These are phyloP conservation scores for Pavo muticus DNA, from an alignment of 2,113 vertebrate species.

Conservation along the genomic window DNA sequence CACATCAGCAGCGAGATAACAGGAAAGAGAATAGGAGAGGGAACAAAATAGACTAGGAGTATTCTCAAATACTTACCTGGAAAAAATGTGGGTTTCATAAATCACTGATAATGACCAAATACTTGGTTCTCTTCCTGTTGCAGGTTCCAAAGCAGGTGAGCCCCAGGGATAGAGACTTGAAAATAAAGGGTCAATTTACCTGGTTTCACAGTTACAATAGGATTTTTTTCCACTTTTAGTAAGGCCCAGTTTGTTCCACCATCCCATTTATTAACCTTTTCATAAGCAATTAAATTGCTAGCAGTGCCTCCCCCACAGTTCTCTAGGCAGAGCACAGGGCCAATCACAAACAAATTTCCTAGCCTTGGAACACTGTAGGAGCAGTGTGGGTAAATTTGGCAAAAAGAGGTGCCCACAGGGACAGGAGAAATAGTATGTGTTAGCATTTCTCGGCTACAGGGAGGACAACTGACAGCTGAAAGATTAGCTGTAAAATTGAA, in stretches of 20 bases:
- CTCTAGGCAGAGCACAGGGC: neutral
- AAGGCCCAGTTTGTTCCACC: neutral
- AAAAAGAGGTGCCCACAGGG: neutral
- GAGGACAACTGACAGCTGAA: neutral
- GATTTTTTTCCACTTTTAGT: neutral
- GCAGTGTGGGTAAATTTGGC: neutral
- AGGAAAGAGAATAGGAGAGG: neutral
- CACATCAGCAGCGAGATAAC: neutral
- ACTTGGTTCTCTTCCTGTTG: neutral
- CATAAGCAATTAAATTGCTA: neutral
- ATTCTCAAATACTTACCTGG: neutral
- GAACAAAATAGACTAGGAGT: neutral
- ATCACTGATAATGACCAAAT: neutral
- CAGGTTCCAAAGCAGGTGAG: neutral
- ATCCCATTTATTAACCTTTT: neutral
- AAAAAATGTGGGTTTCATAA: conserved; percentile 1
- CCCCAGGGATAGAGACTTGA: neutral
- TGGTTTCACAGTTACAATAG: neutral
- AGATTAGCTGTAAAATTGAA: neutral
- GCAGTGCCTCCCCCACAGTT: neutral
- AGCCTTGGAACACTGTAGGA: neutral
- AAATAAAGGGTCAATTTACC: neutral
- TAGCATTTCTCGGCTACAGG: neutral
- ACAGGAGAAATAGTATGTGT: neutral
- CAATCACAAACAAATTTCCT: neutral